Conservation (phyloP, 1,140 invertebrate genomes). For the Metaphire vulgaris region DNA sequence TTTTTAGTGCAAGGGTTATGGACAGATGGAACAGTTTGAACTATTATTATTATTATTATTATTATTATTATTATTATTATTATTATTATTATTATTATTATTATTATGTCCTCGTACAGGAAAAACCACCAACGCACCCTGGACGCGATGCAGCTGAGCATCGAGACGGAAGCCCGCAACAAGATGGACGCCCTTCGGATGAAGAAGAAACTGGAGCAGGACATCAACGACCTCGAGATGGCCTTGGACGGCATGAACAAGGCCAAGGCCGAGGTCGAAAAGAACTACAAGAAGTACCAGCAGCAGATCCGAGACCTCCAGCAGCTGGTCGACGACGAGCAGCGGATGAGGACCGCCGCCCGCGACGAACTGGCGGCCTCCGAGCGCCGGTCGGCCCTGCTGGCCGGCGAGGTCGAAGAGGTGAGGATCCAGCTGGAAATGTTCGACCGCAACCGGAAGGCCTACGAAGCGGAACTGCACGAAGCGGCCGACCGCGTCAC, state of each 20-base stretch:
- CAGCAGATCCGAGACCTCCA: constrained; percentile 70
- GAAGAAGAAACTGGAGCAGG: constrained; percentile 99
- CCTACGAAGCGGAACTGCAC: constrained; percentile 88
- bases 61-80: too few relatives aligned
- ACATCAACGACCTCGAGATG: constrained; percentile 98
- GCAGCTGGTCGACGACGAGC: constrained; percentile 92
- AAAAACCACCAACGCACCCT: constrained; percentile 92
- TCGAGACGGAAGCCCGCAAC: constrained; percentile 97
- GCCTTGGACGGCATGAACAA: constrained; percentile 69
- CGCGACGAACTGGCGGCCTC: constrained; percentile 91
- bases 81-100: too few relatives aligned
- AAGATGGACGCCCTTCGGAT: constrained; percentile 97
- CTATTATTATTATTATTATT: too few relatives aligned
- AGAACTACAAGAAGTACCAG: constrained; percentile 96
- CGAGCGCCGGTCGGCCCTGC: constrained; percentile 87
- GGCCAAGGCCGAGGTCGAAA: constrained; percentile 94
- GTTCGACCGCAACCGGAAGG: constrained; percentile 81
- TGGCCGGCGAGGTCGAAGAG: constrained; percentile 93
- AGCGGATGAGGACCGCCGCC: constrained; percentile 89
- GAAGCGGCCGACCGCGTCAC: constrained; percentile 96
- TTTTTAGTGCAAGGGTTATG: too few relatives aligned
- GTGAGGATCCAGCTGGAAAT: constrained; percentile 89
- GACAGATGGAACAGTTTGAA: too few relatives aligned
- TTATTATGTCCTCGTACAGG: too few relatives aligned
- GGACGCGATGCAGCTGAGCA: constrained; percentile 97